These are phyloP conservation scores for Pyrocephalus nanus DNA, from an alignment of 2,797 vertebrate species.

Conservation along the genomic window DNA sequence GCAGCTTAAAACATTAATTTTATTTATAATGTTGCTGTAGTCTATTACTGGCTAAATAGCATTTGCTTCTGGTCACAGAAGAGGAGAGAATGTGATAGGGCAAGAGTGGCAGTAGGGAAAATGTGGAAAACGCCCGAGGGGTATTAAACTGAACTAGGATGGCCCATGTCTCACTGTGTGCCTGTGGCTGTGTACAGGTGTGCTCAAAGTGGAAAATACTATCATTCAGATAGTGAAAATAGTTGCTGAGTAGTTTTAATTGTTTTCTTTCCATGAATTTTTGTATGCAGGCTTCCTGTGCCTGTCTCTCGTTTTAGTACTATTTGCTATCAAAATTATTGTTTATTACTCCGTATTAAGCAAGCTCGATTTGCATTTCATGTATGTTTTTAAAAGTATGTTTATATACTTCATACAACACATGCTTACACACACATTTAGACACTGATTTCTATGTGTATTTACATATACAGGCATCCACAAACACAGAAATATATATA, in stretches of 20 bases:
- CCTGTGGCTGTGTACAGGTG: too few relatives aligned
- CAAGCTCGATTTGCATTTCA: neutral
- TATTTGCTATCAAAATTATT: neutral
- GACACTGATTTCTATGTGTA: neutral
- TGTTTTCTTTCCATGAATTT: neutral
- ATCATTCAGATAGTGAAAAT: neutral
- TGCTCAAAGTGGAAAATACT: neutral
- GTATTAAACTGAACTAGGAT: neutral
- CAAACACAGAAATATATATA: neutral
- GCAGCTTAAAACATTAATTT: neutral
- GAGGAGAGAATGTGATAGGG: rapidly evolving
- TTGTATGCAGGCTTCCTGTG: neutral
- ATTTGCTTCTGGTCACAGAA: neutral
- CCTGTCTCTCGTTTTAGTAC: neutral
- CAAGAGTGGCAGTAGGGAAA: neutral
- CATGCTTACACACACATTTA: neutral
- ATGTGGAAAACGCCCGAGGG: neutral
- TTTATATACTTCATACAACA: neutral
- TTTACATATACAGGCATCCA: neutral
- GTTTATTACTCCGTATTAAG: neutral
- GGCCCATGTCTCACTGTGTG: rapidly evolving
- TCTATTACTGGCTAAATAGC: neutral
- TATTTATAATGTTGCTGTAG: neutral
- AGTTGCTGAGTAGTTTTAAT: neutral
- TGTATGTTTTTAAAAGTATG: neutral